Evolutionary conservation across 1,140 invertebrate genomes (phyloP).

Genomic region (Piezodorus guildinii): DNA sequence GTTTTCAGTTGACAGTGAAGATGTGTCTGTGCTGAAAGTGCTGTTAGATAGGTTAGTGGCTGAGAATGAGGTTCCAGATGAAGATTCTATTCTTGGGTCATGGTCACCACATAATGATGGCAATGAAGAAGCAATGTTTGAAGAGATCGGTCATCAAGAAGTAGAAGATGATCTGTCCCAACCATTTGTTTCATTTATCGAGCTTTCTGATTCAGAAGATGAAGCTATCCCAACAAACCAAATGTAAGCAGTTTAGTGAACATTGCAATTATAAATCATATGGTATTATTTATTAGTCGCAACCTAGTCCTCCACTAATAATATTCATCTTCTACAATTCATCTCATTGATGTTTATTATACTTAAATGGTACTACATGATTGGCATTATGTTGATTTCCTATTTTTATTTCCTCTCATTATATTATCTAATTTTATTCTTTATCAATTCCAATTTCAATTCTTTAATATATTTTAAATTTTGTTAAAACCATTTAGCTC

Average conservation of each 20-base stretch:
- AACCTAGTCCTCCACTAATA: too few species aligned
- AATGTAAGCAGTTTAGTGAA: not conserved
- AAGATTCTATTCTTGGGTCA: not conserved
- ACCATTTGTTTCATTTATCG: slow-evolving; percentile 22
- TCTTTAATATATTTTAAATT: not conserved
- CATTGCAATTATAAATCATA: too few species aligned
- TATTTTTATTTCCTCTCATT: too few species aligned
- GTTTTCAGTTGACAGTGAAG: slow-evolving; percentile 9
- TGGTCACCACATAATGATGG: not conserved
- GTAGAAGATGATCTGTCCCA: not conserved
- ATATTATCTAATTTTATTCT: too few species aligned
- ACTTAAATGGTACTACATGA: too few species aligned
- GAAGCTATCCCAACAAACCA: not conserved
- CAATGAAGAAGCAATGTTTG: not conserved
- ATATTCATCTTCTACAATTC: too few species aligned
- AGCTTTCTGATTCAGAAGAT: slow-evolving; percentile 16
- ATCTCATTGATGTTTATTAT: too few species aligned
- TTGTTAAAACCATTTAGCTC: too few species aligned
- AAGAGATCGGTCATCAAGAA: not conserved
- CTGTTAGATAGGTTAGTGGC: not conserved
- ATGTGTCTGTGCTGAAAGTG: slow-evolving; percentile 4
- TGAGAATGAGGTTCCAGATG: not conserved
- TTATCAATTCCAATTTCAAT: too few species aligned
- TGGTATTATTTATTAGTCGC: too few species aligned
- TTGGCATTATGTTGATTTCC: too few species aligned